Conservation (phyloP, 2,797 vertebrate species). For the Microctenopoma lineatum region DNA sequence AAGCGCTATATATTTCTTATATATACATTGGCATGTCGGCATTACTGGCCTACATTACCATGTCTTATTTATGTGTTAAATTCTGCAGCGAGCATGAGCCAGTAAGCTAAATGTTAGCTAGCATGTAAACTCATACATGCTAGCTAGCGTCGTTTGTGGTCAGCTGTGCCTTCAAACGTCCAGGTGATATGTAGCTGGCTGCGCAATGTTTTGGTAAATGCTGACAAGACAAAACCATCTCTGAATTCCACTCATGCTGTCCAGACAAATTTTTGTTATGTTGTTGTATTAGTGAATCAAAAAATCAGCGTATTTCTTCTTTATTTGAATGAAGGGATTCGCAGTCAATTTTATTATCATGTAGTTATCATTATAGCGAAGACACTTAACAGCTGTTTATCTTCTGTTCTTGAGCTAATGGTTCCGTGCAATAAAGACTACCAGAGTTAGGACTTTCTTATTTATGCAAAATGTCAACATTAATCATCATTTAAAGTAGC, state of each 20-base stretch:
- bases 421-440: background rate
- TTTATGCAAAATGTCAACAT: background rate
- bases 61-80: conserved; percentile 4
- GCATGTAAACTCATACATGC: conserved; percentile 47
- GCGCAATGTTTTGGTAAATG: conserved; percentile 1
- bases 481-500: background rate
- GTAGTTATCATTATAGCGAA: background rate
- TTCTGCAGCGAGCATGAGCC: background rate
- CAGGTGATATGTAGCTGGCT: background rate
- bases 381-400: background rate
- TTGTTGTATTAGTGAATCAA: background rate
- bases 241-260: background rate
- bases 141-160: conserved; percentile 48
- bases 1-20: conserved; percentile 4
- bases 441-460: background rate
- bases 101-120: conserved; percentile 27
- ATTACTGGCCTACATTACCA: background rate
- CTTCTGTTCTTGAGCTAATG: no score
- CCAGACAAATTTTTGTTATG: background rate
- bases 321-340: background rate
- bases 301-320: background rate
- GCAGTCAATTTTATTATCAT: background rate
- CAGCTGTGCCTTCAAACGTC: conserved; percentile 37
- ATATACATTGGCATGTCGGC: background rate
- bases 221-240: background rate